Conservation (phyloP, 2,797 vertebrate genomes). For the Varecia variegata region DNA sequence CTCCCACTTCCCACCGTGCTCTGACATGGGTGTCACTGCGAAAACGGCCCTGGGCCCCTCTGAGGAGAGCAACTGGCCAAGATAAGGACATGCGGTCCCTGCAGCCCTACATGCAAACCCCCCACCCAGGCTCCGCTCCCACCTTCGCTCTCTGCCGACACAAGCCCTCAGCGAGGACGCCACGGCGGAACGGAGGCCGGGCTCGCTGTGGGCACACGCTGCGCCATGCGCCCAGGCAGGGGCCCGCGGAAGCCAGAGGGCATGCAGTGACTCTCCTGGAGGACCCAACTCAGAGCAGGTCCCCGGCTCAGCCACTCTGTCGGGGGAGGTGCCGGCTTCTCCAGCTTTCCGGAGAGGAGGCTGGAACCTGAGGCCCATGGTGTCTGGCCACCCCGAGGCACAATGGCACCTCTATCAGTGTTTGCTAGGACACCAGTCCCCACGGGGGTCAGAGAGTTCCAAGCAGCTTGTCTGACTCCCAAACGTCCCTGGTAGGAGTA, state of each 20-base stretch:
- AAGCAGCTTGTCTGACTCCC: background rate
- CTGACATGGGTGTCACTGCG: background rate
- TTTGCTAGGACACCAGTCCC: background rate
- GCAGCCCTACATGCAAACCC: background rate
- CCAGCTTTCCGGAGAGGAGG: background rate
- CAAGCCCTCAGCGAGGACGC: background rate
- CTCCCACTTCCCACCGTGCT: background rate
- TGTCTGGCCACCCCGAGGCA: background rate
- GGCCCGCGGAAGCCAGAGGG: background rate
- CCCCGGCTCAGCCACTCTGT: background rate
- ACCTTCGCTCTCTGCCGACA: accelerated
- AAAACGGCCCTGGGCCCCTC: background rate
- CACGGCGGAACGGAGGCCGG: background rate
- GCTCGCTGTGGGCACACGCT: accelerated
- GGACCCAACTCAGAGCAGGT: background rate
- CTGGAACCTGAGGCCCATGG: background rate
- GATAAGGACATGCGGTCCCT: background rate
- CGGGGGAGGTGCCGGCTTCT: background rate
- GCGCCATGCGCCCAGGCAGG: accelerated
- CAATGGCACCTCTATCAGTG: background rate
- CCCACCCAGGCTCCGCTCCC: background rate
- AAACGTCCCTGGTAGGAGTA: background rate
- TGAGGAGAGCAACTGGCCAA: background rate
- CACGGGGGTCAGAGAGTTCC: background rate
- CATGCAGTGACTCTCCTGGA: background rate